phyloP scores from a whole-genome alignment of 35 echinoderm and acorn worm species.

The Apostichopus californicus region DNA sequence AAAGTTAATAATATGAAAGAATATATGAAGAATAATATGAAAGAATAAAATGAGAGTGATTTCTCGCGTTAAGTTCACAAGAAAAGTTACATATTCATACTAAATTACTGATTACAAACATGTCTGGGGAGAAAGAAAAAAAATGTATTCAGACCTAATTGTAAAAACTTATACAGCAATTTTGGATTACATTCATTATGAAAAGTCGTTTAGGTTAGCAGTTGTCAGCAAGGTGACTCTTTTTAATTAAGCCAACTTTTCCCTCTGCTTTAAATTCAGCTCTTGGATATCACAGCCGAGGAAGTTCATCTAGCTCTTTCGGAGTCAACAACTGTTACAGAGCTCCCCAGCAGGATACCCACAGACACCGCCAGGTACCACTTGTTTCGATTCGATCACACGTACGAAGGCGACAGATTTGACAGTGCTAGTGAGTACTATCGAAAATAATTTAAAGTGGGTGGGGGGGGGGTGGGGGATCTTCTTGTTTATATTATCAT shows the following conservation, averaged over 20 bases:
- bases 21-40: no score
- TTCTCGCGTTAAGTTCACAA: no score
- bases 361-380: constrained; percentile 72
- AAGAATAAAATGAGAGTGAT: no score
- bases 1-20: no score
- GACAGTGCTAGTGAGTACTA: constrained; percentile 66
- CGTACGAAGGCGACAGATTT: constrained; percentile 83
- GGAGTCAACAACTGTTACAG: constrained; percentile 34
- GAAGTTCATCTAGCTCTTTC: constrained; percentile 58
- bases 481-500: no score
- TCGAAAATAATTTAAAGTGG: neutral
- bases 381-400: constrained; percentile 86
- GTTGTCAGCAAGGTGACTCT: neutral
- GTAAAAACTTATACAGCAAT: no score
- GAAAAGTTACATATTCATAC: no score
- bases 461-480: no score
- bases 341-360: constrained; percentile 69
- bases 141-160: no score
- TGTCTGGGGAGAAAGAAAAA: no score
- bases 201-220: neutral
- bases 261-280: constrained; percentile 35
- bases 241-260: neutral
- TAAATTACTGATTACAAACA: no score
- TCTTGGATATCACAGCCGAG: constrained; percentile 70
- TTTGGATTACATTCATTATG: no score